Evolutionary conservation across 2,797 vertebrate genomes (phyloP), one percentile per base, ranked within the genome.

Genomic region (Vultur gryphus): DNA sequence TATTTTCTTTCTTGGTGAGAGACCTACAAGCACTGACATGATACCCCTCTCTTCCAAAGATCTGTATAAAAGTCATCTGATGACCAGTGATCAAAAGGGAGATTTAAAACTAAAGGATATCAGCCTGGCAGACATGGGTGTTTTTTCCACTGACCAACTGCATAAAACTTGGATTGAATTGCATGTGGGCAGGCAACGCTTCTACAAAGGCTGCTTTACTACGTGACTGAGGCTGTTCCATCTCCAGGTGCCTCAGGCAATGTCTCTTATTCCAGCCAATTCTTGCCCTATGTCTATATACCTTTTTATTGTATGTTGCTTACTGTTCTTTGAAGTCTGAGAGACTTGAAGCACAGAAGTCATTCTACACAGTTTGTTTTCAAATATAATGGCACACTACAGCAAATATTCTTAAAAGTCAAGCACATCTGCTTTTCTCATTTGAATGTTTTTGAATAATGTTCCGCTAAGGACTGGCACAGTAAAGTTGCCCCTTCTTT

Each of bases 101-200:
- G 62, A 51, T 23, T 37, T 77, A 65, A 69, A 83, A 59, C 14
- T 37, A 25, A 59, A 57, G 29, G 24, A 46, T 83, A 54, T 65
- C 9, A 17, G 31, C n/a, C 39, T 76, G 24, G n/a, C 20, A 87
- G 64, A 29, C 11, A 17, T 31, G 28, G 20, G 2, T 1, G 7
- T 9, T 39, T 83, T 73, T 79, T 80, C 18, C 41, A 55, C 10
- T 59, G 21, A 57, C 10, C 20, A 61, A 2, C 49, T 76, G 19
- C 7, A 8, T 39, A 80, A 46, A 57, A 62, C 26, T n/a, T 46
- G 44, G 28, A 25, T 14, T 52, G 39, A 55, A 71, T 13, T 33
- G 8, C 3, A 0, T 21, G 26, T 71, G n/a, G 29, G 31, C 25
- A 48, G 35, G 39, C 28, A 43, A 18, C 1, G 1, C 10, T 84